These are phyloP conservation scores for Microctonus hyperodae DNA, from an alignment of 2,888 invertebrate species.

Conservation along the genomic window DNA sequence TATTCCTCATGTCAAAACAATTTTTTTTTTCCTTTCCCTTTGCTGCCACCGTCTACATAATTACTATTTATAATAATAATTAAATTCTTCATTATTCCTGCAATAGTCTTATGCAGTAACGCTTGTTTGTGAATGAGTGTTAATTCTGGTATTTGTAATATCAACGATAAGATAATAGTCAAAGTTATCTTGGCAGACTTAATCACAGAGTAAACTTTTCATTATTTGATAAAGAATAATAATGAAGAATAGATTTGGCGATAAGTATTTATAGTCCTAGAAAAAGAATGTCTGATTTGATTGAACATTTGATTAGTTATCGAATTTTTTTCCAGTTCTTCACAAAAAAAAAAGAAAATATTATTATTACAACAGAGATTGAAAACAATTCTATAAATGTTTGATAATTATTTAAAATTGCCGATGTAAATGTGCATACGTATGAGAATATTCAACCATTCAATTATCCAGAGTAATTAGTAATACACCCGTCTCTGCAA, in stretches of 20 bases:
- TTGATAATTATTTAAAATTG: not conserved
- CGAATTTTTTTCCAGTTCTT: not conserved
- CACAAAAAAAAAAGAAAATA: not conserved
- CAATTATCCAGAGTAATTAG: not conserved
- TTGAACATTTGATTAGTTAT: not conserved
- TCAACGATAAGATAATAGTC: not conserved
- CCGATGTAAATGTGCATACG: not conserved
- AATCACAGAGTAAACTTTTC: too few relatives aligned
- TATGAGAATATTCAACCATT: not conserved
- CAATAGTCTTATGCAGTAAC: too few relatives aligned
- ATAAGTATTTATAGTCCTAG: not conserved
- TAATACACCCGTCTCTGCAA: not conserved
- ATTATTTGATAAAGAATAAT: too few relatives aligned
- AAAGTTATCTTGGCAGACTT: not conserved
- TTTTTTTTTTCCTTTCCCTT: not conserved
- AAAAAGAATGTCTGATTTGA: not conserved
- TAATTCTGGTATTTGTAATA: not conserved
- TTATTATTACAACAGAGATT: not conserved
- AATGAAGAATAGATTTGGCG: not conserved
- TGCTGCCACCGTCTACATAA: too few relatives aligned
- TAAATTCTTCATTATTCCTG: too few relatives aligned
- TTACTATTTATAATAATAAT: too few relatives aligned
- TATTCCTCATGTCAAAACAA: not conserved
- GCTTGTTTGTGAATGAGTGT: not conserved
- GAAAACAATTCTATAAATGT: not conserved